Base-by-base conservation (phyloP, 2,888 invertebrate species). In the Noctua pronuba region DNA sequence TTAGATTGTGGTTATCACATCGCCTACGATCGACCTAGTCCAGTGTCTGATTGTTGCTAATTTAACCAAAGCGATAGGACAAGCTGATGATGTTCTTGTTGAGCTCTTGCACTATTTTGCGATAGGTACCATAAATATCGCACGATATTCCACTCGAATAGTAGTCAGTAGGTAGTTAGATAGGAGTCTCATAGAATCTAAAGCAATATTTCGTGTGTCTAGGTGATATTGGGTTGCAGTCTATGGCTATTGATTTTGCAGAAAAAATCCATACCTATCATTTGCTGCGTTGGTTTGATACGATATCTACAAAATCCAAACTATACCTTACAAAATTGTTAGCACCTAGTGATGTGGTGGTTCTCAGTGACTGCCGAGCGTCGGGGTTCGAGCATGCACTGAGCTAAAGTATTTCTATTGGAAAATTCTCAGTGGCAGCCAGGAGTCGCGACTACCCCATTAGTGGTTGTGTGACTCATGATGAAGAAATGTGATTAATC, bases 11-110 rank as follows among this genome's bases (percentile, higher is more conserved):
- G 28, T 64, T 79, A 71, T 35, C 52, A 35, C 71, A 13, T 44
- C 79, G 62, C 62, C 44, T 62, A 77, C 79, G 70, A 35, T 70
- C 18, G 35, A 41, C 62, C 60, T 49, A 62, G 65, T 35, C 35
- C 35, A 46, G 21, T 70, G 31, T 62, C 21, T 69, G 60, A 69
- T 77, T 77, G 79, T 52, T 69, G 38, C 79, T 69, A 52, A 79
- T 79, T 79, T 62, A 69, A 62, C 24, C n/a, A 52, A 49, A 60
- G 31, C 41, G 21, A 31, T 38, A n/a, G n/a, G 8, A 67, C 31
- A 16, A 58, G 46, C 46, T 38, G 55, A 46, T 31, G 52, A 24
- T 16, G 16, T 18, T 77, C 16, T 46, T 18, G 18, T 21, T 41
- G 24, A 1, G 11, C 0, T 18, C 13, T 62, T 62, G 4, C 6